Percentiles rank a stretch among this genome's conserved stretches.
Conservation (phyloP, 2,888 invertebrate species). For the Dione vanillae region DNA sequence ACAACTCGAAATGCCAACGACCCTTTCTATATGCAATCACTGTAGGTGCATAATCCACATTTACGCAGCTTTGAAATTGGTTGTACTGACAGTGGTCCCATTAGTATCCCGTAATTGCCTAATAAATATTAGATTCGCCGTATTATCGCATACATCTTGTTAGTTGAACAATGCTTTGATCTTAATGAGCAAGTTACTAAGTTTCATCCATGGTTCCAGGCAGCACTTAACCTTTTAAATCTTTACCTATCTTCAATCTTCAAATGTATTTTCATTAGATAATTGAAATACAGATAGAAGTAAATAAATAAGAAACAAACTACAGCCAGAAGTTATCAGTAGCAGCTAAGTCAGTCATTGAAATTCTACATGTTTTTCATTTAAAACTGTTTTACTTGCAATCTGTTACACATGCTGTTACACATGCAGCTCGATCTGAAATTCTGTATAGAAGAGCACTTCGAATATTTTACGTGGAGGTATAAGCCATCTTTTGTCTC, state of each 20-base stretch:
- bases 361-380: not conserved
- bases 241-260: not conserved
- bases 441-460: constrained; percentile 27
- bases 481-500: constrained; percentile 37
- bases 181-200: not conserved
- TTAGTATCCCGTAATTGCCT: constrained; percentile 16
- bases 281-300: no score
- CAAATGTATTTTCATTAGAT: not conserved
- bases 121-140: constrained; percentile 4
- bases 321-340: no score
- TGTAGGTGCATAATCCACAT: constrained; percentile 8
- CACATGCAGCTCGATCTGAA: constrained; percentile 22
- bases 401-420: no score
- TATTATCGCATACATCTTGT: constrained; percentile 14
- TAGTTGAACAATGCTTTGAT: not conserved
- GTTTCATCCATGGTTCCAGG: no score
- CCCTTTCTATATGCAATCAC: not conserved
- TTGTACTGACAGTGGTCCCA: constrained; percentile 3
- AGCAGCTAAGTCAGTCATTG: no score
- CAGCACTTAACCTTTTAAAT: no score
- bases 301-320: no score
- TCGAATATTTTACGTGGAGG: constrained; percentile 28
- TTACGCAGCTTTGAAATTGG: not conserved
- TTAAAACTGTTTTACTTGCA: constrained; percentile 8
- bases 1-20: not conserved